These are phyloP conservation scores for Cetoscarus ocellatus DNA, from an alignment of 2,797 vertebrate genomes.

Conservation along the genomic window DNA sequence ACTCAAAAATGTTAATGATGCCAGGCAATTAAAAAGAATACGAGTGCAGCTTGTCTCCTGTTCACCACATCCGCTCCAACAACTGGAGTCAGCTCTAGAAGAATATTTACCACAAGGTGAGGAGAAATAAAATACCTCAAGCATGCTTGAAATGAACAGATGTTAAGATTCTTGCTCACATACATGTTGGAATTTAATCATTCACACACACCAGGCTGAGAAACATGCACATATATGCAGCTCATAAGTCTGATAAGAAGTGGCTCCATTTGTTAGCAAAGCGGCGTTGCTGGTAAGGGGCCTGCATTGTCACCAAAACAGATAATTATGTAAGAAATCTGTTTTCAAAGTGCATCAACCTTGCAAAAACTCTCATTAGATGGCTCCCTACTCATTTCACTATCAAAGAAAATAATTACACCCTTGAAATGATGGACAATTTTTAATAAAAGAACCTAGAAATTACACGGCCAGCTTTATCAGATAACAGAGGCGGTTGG, in stretches of 20 bases:
- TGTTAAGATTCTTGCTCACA: no score
- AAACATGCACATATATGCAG: background rate
- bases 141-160: no score
- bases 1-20: no score
- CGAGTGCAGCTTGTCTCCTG: no score
- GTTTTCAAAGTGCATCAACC: background rate
- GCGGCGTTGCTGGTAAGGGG: background rate
- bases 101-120: no score
- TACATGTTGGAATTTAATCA: background rate
- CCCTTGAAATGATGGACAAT: background rate
- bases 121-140: no score
- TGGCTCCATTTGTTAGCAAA: background rate
- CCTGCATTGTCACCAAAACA: background rate
- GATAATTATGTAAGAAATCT: background rate
- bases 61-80: no score
- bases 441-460: background rate
- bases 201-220: background rate
- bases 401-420: conserved; percentile 1
- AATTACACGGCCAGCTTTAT: conserved; percentile 7
- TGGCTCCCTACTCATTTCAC: background rate
- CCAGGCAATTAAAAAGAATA: no score
- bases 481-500: background rate
- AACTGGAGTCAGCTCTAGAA: no score
- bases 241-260: background rate
- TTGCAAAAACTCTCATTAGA: background rate